Evolutionary conservation across 1,140 invertebrate genomes (phyloP).

Genomic region (Dendrolimus kikuchii): DNA sequence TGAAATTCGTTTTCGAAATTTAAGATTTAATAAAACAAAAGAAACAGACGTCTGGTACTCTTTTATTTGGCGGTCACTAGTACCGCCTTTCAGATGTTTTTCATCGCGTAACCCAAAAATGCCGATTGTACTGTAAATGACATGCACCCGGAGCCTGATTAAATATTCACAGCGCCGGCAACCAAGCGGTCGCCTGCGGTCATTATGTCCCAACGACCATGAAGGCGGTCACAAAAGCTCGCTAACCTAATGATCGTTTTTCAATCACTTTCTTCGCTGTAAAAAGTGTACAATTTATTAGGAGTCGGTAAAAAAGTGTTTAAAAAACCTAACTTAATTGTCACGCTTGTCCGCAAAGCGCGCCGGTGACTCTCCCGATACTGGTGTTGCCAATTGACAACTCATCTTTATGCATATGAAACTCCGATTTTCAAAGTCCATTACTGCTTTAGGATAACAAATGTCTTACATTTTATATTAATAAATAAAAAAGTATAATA

Average conservation of each 20-base stretch:
- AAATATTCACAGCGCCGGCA: slow-evolving; percentile 13
- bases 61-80: too few species aligned
- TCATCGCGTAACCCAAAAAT: slow-evolving; percentile 4
- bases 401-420: too few species aligned
- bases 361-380: neutral
- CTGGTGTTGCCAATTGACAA: neutral
- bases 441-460: too few species aligned
- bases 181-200: slow-evolving; percentile 2
- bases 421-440: too few species aligned
- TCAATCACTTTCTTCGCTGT: slow-evolving; percentile 43
- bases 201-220: slow-evolving; percentile 18
- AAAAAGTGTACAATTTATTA: slow-evolving; percentile 41
- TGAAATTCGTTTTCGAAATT: too few species aligned
- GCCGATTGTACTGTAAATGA: slow-evolving; percentile 13
- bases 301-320: slow-evolving; percentile 25
- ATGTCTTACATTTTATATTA: too few species aligned
- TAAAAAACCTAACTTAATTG: slow-evolving; percentile 60
- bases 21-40: too few species aligned
- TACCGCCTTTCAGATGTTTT: neutral
- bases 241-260: slow-evolving; percentile 39
- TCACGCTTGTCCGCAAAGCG: slow-evolving; percentile 30
- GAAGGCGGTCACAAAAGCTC: slow-evolving; percentile 24
- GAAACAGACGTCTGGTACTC: too few species aligned
- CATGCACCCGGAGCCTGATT: slow-evolving; percentile 13
- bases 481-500: too few species aligned